Evolutionary conservation across 2,797 vertebrate genomes (phyloP), one percentile per base, ranked within the genome.

Genomic region (Clamator glandarius): DNA sequence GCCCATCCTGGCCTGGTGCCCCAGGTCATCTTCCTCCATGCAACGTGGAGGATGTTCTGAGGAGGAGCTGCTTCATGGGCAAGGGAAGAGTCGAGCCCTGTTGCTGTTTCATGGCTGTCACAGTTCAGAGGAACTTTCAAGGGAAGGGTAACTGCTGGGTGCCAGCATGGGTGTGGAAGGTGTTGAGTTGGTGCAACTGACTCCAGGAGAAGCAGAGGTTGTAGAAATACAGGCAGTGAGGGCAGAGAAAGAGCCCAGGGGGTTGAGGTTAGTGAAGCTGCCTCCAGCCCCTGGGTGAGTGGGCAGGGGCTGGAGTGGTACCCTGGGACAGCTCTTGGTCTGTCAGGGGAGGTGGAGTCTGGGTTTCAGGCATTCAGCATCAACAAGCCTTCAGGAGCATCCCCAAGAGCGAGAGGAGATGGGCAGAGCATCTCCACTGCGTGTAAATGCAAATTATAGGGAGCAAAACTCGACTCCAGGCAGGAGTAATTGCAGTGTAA

Each of bases 391-490:
- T 28, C 0, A 2, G 57, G 54, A 72, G 8, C 18, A 2, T 8
- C 35, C 89, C 13, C 10, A 17, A 17, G 59, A 31, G 8, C 21
- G 3, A 6, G 24, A 62, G 67, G 44, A 87, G 79, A 14, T 0
- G 44, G 48, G 50, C 15, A 51, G 8, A 48, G 12, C 42, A 44
- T 16, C 87, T 39, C 48, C 4, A 0, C 42, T 36, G 62, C 26
- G 2, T 0, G 0, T 3, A 12, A 58, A 70, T 6, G 72, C 33
- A 1, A 15, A 25, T 4, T 1, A 4, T 1, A 1, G 0, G 12
- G 48, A 61, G 52, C 44, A 33, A 16, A 76, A 5, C n/a, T 64
- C 4, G 1, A 0, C n/a, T 21, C 1, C 1, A 1, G 42, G 21
- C 12, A 4, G 54, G 36, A 64, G 23, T 1, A 2, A 21, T 1